Conservation (phyloP, 2,113 vertebrate species). For the Ploceus nigricollis region DNA sequence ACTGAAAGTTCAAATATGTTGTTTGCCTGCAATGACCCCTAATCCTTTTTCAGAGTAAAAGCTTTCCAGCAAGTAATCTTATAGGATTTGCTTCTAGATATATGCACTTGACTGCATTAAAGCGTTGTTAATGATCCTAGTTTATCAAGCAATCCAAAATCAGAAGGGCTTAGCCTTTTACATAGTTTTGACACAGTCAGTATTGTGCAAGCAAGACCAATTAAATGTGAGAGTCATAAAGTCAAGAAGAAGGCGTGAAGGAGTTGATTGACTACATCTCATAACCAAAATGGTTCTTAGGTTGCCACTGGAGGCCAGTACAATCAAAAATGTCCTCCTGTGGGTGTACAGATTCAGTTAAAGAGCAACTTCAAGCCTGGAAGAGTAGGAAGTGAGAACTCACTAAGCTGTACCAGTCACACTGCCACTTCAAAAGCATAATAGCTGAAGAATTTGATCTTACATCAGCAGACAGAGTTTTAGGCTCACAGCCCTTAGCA, state of each 20-base stretch:
- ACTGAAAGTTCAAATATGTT: neutral
- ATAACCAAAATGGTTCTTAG: neutral
- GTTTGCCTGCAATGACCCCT: neutral
- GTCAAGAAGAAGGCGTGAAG: neutral
- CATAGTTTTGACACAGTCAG: neutral
- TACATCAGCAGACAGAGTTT: neutral
- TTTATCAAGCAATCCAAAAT: neutral
- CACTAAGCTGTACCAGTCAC: neutral
- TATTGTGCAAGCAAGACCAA: neutral
- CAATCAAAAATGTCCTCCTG: neutral
- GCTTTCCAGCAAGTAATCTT: constrained; percentile 29
- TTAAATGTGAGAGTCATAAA: neutral
- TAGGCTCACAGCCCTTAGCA: neutral
- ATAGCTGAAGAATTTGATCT: neutral
- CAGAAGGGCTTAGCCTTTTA: neutral
- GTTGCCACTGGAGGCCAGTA: neutral
- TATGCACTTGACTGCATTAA: neutral
- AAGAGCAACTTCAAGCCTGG: neutral
- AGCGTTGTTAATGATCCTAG: neutral
- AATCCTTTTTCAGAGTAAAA: constrained; percentile 33
- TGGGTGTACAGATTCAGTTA: neutral
- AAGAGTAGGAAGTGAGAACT: neutral
- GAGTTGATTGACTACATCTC: neutral
- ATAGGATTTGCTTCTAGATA: constrained; percentile 4
- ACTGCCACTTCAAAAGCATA: neutral